A percentile compares a stretch with the other conserved stretches of the same genome.
These are phyloP conservation scores for Chrysolina haemoptera DNA, from an alignment of 2,888 invertebrate species.

Conservation along the genomic window DNA sequence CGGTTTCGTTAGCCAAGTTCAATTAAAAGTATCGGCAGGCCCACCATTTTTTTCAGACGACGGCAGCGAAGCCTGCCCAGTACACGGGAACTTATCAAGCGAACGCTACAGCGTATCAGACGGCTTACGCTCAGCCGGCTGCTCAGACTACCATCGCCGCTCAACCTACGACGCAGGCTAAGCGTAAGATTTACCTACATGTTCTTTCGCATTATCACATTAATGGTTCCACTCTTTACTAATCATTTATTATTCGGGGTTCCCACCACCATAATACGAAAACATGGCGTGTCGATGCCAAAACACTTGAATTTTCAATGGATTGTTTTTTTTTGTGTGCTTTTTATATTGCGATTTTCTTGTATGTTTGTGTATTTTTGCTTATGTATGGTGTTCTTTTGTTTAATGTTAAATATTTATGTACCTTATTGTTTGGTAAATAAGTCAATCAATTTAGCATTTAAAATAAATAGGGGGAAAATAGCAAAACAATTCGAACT, in stretches of 20 bases:
- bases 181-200: slow-evolving; percentile 72
- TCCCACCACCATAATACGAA: not conserved
- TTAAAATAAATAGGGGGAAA: too few species aligned
- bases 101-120: slow-evolving; percentile 68
- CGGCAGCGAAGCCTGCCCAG: slow-evolving; percentile 72
- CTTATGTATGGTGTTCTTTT: not conserved
- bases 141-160: slow-evolving; percentile 74
- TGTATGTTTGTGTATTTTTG: too few species aligned
- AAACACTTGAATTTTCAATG: not conserved
- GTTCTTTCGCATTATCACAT: not conserved
- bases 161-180: slow-evolving; percentile 73
- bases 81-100: slow-evolving; percentile 77
- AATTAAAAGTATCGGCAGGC: not conserved
- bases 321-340: not conserved
- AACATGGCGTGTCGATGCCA: not conserved
- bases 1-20: not conserved
- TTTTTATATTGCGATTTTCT: not conserved
- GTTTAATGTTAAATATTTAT: too few species aligned
- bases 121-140: slow-evolving; percentile 72
- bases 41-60: slow-evolving; percentile 59
- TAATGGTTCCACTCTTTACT: slow-evolving; percentile 23
- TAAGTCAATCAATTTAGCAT: too few species aligned
- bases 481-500: too few species aligned
- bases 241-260: slow-evolving; percentile 23
- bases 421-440: too few species aligned